phyloP scores from a whole-genome alignment of 1,140 invertebrate species.

The Drosophila ercepeae region DNA sequence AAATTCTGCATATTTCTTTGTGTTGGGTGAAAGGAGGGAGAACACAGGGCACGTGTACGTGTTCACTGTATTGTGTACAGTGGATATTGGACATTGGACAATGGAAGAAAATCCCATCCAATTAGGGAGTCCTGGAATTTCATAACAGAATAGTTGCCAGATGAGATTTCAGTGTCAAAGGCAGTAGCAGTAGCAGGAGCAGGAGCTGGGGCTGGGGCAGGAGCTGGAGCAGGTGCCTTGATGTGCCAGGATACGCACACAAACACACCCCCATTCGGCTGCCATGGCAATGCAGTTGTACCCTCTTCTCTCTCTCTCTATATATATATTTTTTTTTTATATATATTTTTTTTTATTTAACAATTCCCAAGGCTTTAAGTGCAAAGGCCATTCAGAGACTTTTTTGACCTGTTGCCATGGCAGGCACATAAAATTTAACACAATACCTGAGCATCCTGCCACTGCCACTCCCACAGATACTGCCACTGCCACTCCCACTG shows the following conservation, averaged over 20 bases:
- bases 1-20: not conserved
- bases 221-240: not conserved
- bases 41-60: not conserved
- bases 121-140: not conserved
- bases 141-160: not conserved
- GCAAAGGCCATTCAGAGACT: not conserved
- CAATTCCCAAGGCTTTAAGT: conserved; percentile 14
- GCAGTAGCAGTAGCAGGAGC: not conserved
- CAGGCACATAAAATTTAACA: conserved; percentile 57
- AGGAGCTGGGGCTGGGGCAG: no score
- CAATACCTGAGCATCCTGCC: conserved; percentile 19
- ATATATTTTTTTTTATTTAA: conserved; percentile 7
- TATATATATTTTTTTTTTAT: not conserved
- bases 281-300: conserved; percentile 5
- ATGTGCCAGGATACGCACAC: not conserved
- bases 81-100: not conserved
- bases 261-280: not conserved
- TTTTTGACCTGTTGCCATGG: conserved; percentile 66
- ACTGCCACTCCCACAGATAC: not conserved
- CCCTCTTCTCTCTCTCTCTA: not conserved
- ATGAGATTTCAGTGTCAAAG: not conserved
- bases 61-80: not conserved
- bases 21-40: no score
- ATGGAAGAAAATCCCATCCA: not conserved
- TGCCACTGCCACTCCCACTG: not conserved